Base-by-base conservation (phyloP, 2,888 invertebrate species). In the Volucella bombylans region DNA sequence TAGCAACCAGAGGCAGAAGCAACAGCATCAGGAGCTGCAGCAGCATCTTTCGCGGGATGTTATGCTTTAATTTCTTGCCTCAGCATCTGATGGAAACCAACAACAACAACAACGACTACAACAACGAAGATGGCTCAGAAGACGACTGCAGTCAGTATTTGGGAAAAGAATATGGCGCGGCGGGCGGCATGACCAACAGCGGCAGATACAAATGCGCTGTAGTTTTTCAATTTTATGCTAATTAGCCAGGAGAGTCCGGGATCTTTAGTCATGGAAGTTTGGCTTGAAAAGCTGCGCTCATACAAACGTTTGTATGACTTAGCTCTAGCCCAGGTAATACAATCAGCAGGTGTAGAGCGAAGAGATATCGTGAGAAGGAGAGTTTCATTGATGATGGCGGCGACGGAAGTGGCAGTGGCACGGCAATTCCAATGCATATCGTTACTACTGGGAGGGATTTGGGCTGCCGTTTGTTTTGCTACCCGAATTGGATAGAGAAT, bases 221-320 rank as follows among this genome's bases (percentile, higher is more conserved):
- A 89, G 87, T 90, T 90, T 88, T 90, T 89, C 89, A 90, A 90
- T 90, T 90, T 90, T 90, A 90, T 90, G 90, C 90, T 90, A 90
- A 90, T 90, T 90, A 90, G 89, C 85, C 57, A 57, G 41, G 76
- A 77, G 76, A 77, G 72, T 59, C 85, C 61, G 79, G 73, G 61
- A 81, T 81, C 81, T 85, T 77, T 85, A 85, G 85, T 77, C 81
- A 81, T 80, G 81, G 85, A 85, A 81, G 45, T 77, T 85, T 76
- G 76, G 61, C 45, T 71, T 71, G 81, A 85, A 31, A 85, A 85
- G 81, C 72, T 78, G 68, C 2, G 55, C 68, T 41, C 64, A 78
- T 67, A 43, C 82, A 50, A 64, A 62, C 50, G 62, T 31, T 6
- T 31, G 67, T 11, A 18, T 15, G 31, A n/a, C 45, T 54, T 43